phyloP scores from a whole-genome alignment of 1,140 invertebrate genomes.

The Lepidurus arcticus region DNA sequence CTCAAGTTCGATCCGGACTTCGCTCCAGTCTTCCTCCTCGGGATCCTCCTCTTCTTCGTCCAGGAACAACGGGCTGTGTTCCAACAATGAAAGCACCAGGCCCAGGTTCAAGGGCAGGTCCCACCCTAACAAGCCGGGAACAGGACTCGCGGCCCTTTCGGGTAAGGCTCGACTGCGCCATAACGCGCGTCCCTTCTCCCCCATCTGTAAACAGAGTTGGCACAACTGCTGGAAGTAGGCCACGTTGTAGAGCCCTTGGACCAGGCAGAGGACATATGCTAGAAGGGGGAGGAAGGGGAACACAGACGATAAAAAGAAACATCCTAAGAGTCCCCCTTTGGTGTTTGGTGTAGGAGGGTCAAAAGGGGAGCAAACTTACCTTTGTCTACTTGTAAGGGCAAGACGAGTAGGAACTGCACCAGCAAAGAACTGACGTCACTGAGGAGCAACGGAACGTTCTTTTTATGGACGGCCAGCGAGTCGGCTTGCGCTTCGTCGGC shows the following conservation, averaged over 20 bases:
- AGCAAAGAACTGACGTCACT: conserved; percentile 76
- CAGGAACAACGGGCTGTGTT: conserved; percentile 43
- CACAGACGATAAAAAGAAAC: conserved; percentile 33
- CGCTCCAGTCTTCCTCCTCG: conserved; percentile 43
- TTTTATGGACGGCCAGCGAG: conserved; percentile 43
- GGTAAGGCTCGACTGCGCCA: conserved; percentile 37
- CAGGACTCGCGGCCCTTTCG: conserved; percentile 13
- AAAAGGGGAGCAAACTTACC: conserved; percentile 52
- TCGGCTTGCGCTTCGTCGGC: conserved; percentile 30
- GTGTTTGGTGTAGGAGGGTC: neutral
- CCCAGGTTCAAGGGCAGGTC: conserved; percentile 39
- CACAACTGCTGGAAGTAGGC: conserved; percentile 79
- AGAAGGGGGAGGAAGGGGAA: conserved; percentile 26
- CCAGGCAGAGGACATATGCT: conserved; percentile 77
- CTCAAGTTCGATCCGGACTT: conserved; percentile 53
- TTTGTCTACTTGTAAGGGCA: conserved; percentile 77
- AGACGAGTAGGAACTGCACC: conserved; percentile 75
- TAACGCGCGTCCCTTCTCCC: conserved; percentile 48
- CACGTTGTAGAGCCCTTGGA: conserved; percentile 79
- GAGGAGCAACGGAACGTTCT: conserved; percentile 74
- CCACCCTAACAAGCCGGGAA: conserved; percentile 2
- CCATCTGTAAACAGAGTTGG: conserved; percentile 58
- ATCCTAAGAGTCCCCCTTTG: neutral
- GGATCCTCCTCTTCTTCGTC: conserved; percentile 37
- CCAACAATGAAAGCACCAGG: conserved; percentile 46